Evolutionary conservation across 2,797 vertebrate genomes (phyloP).

Genomic region (Tenualosa ilisha): DNA sequence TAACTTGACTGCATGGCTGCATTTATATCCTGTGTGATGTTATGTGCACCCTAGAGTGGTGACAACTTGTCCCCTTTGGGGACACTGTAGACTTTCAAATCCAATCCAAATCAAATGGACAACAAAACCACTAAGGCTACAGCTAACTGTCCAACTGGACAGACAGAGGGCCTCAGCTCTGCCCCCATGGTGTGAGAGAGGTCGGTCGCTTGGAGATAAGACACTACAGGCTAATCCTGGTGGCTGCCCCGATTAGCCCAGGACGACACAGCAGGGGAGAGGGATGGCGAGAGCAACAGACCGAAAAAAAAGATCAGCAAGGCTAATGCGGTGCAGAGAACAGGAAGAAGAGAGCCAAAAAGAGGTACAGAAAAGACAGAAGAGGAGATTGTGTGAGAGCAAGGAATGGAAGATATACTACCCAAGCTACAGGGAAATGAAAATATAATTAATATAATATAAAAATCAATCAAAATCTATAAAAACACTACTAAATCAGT

Average conservation of each 20-base stretch:
- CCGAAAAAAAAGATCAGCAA: background rate
- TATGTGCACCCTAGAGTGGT: no score
- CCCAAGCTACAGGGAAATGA: background rate
- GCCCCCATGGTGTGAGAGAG: conserved; percentile 54
- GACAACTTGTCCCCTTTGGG: no score
- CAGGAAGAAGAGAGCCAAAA: conserved; percentile 4
- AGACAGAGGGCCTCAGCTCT: background rate
- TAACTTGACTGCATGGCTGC: no score
- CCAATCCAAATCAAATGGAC: background rate
- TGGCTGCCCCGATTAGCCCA: conserved; percentile 58
- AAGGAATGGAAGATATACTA: no score
- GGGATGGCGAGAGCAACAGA: background rate
- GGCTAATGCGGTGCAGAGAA: background rate
- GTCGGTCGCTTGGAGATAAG: conserved; percentile 51
- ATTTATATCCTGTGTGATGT: no score
- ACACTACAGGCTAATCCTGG: conserved; percentile 66
- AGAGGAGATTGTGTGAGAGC: background rate
- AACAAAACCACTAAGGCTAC: background rate
- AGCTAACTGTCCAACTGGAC: conserved; percentile 2
- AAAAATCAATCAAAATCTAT: no score
- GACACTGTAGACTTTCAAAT: no score
- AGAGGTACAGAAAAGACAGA: background rate
- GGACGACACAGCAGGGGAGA: conserved; percentile 51
- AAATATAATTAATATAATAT: no score
- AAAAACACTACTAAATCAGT: no score